Evolutionary conservation across 2,888 invertebrate genomes (phyloP).

Genomic region (Cybosia mesomella): DNA sequence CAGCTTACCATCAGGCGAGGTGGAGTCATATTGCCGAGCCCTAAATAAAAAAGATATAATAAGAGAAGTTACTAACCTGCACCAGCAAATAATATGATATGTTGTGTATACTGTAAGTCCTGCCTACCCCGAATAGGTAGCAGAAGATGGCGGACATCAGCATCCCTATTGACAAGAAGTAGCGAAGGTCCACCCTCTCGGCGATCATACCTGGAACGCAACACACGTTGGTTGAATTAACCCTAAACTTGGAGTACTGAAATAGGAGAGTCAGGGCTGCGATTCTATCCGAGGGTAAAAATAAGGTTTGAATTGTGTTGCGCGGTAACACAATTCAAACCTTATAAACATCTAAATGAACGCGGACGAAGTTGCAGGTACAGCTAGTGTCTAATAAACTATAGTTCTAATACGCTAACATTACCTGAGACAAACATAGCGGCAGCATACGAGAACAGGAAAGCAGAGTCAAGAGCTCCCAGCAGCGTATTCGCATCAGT

Average conservation of each 20-base stretch:
- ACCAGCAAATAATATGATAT: constrained; percentile 93
- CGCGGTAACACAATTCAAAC: no score
- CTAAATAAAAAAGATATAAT: no score
- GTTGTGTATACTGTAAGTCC: constrained; percentile 92
- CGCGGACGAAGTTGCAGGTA: no score
- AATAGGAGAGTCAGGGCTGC: no score
- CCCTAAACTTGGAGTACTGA: no score
- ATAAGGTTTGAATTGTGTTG: no score
- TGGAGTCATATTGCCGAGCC: no score
- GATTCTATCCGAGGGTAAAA: no score
- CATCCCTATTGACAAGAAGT: constrained; percentile 97
- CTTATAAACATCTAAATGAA: no score
- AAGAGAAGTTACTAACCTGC: constrained; percentile 86
- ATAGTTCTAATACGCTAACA: background rate
- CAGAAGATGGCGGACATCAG: constrained; percentile 94
- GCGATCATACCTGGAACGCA: constrained; percentile 93
- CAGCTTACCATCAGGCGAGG: no score
- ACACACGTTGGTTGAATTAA: no score
- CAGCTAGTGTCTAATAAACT: background rate
- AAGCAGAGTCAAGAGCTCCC: constrained; percentile 96
- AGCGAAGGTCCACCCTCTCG: constrained; percentile 95
- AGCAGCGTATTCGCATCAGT: constrained; percentile 92
- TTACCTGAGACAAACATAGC: constrained; percentile 94
- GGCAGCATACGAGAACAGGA: constrained; percentile 96
- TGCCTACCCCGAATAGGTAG: constrained; percentile 95